Percentiles rank a stretch among this genome's conserved stretches.
phyloP scores from a whole-genome alignment of 2,113 vertebrate species.

The Arizona elegans region DNA sequence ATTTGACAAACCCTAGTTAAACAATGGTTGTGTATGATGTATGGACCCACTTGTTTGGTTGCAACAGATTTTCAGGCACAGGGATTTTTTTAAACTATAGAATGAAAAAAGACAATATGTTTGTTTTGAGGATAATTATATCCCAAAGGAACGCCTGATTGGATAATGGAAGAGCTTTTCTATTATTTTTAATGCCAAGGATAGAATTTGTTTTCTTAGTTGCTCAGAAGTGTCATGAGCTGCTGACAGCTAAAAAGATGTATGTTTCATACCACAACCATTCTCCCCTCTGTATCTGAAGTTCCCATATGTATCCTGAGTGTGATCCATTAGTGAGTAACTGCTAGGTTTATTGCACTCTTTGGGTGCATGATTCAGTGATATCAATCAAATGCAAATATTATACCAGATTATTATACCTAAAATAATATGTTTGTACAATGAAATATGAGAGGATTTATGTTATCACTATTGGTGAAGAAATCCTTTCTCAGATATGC shows the following conservation, averaged over 20 bases:
- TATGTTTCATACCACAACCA: conserved; percentile 18
- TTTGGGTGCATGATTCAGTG: neutral
- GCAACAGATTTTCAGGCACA: neutral
- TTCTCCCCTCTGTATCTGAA: neutral
- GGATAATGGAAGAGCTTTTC: conserved; percentile 21
- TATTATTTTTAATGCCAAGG: neutral
- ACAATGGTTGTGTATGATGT: neutral
- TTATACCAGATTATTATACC: neutral
- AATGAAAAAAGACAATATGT: neutral
- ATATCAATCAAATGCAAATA: neutral
- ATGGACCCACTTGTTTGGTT: neutral
- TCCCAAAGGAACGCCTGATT: neutral
- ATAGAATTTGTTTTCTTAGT: neutral
- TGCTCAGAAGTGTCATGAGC: conserved; percentile 26
- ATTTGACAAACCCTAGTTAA: neutral
- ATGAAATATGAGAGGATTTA: neutral
- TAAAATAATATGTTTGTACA: neutral
- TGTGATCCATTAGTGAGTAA: conserved; percentile 15
- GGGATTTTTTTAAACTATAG: neutral
- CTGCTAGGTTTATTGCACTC: neutral
- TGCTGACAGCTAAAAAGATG: neutral
- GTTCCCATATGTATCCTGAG: neutral
- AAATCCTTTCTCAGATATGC: conserved; percentile 3
- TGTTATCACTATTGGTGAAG: conserved; percentile 2
- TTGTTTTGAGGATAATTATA: neutral